These are phyloP conservation scores for Ranitomeya imitator DNA, from an alignment of 2,113 vertebrate species.

Conservation along the genomic window DNA sequence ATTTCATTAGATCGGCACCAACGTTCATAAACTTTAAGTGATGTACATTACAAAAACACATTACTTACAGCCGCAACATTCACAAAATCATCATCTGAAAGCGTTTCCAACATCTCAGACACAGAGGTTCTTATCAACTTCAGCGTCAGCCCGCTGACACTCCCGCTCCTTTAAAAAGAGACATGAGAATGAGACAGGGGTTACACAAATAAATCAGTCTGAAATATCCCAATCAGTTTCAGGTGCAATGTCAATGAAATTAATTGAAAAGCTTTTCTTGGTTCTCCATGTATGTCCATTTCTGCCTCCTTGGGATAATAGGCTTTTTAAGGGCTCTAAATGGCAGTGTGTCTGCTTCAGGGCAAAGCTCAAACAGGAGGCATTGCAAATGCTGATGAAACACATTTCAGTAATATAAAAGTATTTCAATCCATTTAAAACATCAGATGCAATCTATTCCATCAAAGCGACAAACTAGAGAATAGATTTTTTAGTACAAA, in stretches of 20 bases:
- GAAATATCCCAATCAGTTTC: slow-evolving; percentile 29
- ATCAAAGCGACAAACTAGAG: slow-evolving; percentile 49
- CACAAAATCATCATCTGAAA: slow-evolving; percentile 97
- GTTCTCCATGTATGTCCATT: slow-evolving; percentile 7
- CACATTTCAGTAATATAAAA: slow-evolving; percentile 51
- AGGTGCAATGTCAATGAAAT: slow-evolving; percentile 41
- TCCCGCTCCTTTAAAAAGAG: slow-evolving; percentile 83
- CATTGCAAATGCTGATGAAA: slow-evolving; percentile 61
- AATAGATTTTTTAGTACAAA: slow-evolving; percentile 56
- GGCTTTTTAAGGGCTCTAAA: slow-evolving; percentile 43
- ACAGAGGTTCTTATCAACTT: slow-evolving; percentile 95
- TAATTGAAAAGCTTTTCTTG: slow-evolving; percentile 36
- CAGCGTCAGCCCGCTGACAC: slow-evolving; percentile 93
- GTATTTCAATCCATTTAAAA: slow-evolving; percentile 55
- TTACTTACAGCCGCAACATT: slow-evolving; percentile 97
- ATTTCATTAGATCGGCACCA: background rate
- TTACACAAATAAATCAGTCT: slow-evolving; percentile 23
- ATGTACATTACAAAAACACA: background rate
- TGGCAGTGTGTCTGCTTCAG: slow-evolving; percentile 59
- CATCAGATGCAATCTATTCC: slow-evolving; percentile 60
- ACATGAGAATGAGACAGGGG: background rate
- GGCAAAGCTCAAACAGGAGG: slow-evolving; percentile 53
- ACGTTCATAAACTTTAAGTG: background rate
- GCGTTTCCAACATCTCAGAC: slow-evolving; percentile 95
- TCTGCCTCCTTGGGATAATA: slow-evolving; percentile 27